Base-by-base conservation (phyloP, 2,888 invertebrate genomes). In the Drosophila vallismaia region DNA sequence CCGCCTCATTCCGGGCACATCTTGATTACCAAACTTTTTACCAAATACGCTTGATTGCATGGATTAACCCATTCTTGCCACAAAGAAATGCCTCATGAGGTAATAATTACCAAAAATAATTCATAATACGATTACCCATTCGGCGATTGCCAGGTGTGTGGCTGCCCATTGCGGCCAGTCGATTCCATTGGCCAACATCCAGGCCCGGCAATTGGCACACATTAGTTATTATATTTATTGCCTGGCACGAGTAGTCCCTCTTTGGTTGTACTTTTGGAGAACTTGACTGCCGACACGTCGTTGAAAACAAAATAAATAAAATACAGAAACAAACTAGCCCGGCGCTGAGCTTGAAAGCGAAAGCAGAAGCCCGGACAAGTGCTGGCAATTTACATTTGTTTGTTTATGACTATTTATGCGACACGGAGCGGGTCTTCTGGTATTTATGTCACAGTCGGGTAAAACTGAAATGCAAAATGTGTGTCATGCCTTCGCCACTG, bases 401-500 rank as follows among this genome's bases (percentile, higher is more conserved):
- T 70, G 57, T 67, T 62, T 71, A 53, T 64, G 79, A 76, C 63
- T 69, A 58, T 79, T 67, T 67, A 26, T 64, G 64, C 19, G 49
- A 19, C 49, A 10, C 19, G 38, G 31, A 40, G 49, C 28, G 36
- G 14, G 52, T 45, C 42, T 46, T 48, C 49, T 42, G 67, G 59
- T 53, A 74, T 73, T 73, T 86, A 66, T 81, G 85, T 80, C 81
- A 80, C 77, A 68, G 51, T 45, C 42, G 48, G 51, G 31, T 14
- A 67, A 63, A 4, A 50, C 74, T 63, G 53, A 75, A 81, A 80
- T 84, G 83, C 74, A 78, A 83, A 86, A 82, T 79, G 72, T 82
- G 57, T 87, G 82, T 87, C 82, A 82, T 66, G 71, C 67, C 74
- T 71, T 72, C 69, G 71, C 77, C 75, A 29, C 42, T 49, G 87